phyloP scores from a whole-genome alignment of 2,797 vertebrate genomes.

The Chanos chanos region DNA sequence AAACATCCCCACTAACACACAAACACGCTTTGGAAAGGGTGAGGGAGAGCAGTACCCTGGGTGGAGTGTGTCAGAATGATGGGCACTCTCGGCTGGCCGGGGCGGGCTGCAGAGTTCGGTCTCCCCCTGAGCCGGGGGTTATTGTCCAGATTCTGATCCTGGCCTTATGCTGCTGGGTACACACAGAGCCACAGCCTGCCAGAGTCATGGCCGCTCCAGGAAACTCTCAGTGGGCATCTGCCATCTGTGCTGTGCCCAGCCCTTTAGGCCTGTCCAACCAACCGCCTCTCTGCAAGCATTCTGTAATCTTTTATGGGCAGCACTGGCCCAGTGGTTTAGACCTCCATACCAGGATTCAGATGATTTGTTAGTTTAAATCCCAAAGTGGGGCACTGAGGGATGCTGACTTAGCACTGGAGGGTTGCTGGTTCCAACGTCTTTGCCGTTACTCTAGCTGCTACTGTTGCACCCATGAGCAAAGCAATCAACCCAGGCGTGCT shows the following conservation, averaged over 20 bases:
- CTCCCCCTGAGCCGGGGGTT: constrained; percentile 39
- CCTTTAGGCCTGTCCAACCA: constrained; percentile 20
- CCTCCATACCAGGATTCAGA: no score
- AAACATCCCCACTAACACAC: constrained; percentile 5
- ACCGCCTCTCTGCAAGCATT: constrained; percentile 17
- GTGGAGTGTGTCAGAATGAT: constrained; percentile 24
- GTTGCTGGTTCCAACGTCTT: no score
- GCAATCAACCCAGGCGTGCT: no score
- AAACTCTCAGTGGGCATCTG: constrained; percentile 25
- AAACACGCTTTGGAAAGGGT: constrained; percentile 14
- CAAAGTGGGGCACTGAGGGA: no score
- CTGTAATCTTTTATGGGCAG: neutral
- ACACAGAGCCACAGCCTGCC: constrained; percentile 9
- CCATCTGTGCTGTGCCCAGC: constrained; percentile 27
- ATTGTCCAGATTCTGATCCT: constrained; percentile 32
- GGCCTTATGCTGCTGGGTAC: constrained; percentile 8
- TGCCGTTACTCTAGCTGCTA: no score
- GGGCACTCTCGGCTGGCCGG: constrained; percentile 1
- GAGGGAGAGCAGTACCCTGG: constrained; percentile 19
- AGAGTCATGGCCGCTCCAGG: constrained; percentile 15
- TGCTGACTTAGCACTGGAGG: no score
- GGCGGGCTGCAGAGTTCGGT: constrained; percentile 22
- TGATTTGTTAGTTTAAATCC: no score
- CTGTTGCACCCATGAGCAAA: no score
- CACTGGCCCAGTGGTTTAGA: no score